Base-by-base conservation (phyloP, 2,888 invertebrate genomes). In the Busseola fusca region DNA sequence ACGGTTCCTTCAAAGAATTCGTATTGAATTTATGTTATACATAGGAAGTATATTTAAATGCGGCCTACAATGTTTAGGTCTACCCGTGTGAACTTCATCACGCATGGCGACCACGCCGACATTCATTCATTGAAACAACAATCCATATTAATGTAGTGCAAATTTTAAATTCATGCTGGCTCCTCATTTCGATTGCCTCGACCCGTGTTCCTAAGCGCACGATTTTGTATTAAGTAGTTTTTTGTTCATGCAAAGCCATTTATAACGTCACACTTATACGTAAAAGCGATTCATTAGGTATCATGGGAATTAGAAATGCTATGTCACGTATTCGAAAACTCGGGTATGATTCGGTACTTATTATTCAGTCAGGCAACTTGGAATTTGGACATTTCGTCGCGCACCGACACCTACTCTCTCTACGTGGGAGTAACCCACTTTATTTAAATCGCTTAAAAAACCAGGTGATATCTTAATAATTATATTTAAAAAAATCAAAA, bases 141-240 rank as follows among this genome's bases (percentile, higher is more conserved):
- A 95, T 95, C 94, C 95, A 95, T 95, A 95, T 95, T 95, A 95
- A 95, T 95, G 95, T 93, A 94, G 93, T 94, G 94, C 95, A 95
- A 94, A 95, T 95, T 95, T 95, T 91, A 91, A 94, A 95, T 95
- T 95, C 95, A 95, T 91, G 92, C 90, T 91, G 92, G 87, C 92
- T 92, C 93, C 89, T 92, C 93, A 89, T 92, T 93, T 93, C 92
- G 92, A 94, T 94, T 91, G 92, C 92, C 87, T 91, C 88, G 90
- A 87, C 85, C 89, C 91, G 89, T 94, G 93, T 94, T 92, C 85
- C 93, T 94, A 93, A 93, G 93, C 93, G 90, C 94, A 94, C 93
- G 94, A 93, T 93, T 94, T 91, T 93, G 94, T 93, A 93, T 93
- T 94, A 93, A 94, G 91, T 92, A 90, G 92, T 92, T 93, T 93